Conservation (phyloP, 2,113 vertebrate genomes). For the Phocoena sinus region DNA sequence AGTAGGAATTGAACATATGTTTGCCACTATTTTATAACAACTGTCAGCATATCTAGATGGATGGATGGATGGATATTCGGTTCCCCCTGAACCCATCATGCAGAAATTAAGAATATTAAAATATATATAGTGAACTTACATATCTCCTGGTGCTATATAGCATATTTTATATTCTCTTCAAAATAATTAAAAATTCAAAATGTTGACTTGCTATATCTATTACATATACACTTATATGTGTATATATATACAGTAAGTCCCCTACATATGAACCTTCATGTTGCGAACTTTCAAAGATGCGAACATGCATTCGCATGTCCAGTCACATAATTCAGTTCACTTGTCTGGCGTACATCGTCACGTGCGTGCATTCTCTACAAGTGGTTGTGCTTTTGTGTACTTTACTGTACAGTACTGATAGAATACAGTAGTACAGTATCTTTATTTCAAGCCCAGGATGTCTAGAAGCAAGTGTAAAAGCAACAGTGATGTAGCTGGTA, state of each 20-base stretch:
- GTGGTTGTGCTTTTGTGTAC: no score
- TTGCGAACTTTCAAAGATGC: no score
- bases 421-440: no score
- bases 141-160: not conserved
- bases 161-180: not conserved
- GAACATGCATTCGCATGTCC: no score
- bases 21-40: not conserved
- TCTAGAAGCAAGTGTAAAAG: no score
- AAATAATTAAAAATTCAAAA: not conserved
- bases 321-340: no score
- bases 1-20: not conserved
- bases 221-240: not conserved
- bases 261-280: no score
- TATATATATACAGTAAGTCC: not conserved
- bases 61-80: not conserved
- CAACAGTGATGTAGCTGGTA: no score
- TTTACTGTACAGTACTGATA: no score
- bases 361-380: no score
- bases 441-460: no score
- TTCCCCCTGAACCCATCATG: not conserved
- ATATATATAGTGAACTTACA: not conserved
- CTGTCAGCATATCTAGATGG: not conserved
- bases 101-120: not conserved
- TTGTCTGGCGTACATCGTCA: no score
- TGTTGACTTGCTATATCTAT: not conserved